A percentile compares a stretch with the other conserved stretches of the same genome.
These are phyloP conservation scores for Prochilodus magdalenae DNA, from an alignment of 2,113 vertebrate genomes.

Conservation along the genomic window DNA sequence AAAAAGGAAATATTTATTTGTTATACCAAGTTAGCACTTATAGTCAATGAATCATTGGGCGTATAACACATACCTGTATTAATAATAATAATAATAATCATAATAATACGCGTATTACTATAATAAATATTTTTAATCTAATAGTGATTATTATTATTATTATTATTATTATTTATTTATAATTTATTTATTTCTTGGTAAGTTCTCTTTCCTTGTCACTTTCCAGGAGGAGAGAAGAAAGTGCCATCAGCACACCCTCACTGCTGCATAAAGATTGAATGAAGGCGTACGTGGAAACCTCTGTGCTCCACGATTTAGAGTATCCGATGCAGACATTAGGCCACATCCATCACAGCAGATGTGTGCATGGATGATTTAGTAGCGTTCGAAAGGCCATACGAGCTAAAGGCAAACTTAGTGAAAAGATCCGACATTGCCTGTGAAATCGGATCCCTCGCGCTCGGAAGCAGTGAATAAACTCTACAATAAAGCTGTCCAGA, in stretches of 20 bases:
- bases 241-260: background rate
- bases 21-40: background rate
- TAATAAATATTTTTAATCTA: constrained; percentile 8
- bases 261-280: constrained; percentile 59
- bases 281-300: constrained; percentile 61
- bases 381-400: constrained; percentile 45
- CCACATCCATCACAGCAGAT: constrained; percentile 60
- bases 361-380: constrained; percentile 61
- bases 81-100: background rate
- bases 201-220: too few relatives aligned
- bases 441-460: constrained; percentile 68
- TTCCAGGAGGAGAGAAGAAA: background rate
- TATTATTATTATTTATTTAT: background rate
- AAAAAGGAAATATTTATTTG: too few relatives aligned
- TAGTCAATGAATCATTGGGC: background rate
- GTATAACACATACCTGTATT: background rate
- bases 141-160: background rate
- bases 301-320: constrained; percentile 60
- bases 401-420: constrained; percentile 52
- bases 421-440: constrained; percentile 65
- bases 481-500: constrained; percentile 68
- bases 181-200: background rate
- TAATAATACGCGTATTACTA: too few relatives aligned
- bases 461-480: constrained; percentile 65
- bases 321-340: constrained; percentile 62